Percentiles rank a stretch among this genome's conserved stretches.
Conservation (phyloP, 2,113 vertebrate species). For the Thunnus maccoyii region DNA sequence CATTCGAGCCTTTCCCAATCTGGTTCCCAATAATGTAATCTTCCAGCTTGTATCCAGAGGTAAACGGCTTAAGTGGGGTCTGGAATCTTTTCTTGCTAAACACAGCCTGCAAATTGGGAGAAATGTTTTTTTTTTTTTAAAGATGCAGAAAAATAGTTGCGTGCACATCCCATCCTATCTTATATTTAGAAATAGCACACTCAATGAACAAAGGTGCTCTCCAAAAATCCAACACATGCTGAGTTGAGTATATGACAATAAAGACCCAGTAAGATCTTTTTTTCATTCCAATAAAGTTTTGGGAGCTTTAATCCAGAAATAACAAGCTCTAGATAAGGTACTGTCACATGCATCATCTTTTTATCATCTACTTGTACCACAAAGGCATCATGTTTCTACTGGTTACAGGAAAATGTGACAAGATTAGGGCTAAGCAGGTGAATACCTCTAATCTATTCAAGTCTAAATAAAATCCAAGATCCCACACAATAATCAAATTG, state of each 20-base stretch:
- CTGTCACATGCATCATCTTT: no score
- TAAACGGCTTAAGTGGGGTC: slow-evolving; percentile 75
- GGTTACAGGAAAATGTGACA: no score
- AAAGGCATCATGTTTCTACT: background rate
- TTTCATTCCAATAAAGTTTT: background rate
- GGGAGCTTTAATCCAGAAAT: background rate
- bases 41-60: slow-evolving; percentile 90
- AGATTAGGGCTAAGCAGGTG: no score
- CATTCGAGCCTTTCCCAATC: slow-evolving; percentile 93
- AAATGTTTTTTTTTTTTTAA: background rate
- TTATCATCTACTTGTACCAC: no score
- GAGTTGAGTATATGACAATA: no score
- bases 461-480: no score
- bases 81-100: slow-evolving; percentile 88
- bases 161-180: background rate
- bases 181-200: no score
- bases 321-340: background rate
- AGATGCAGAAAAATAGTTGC: background rate
- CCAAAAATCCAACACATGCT: no score
- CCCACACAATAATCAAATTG: no score
- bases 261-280: no score
- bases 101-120: slow-evolving; percentile 80
- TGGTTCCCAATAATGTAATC: slow-evolving; percentile 91
- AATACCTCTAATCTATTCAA: background rate
- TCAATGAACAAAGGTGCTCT: no score